A percentile compares a stretch with the other conserved stretches of the same genome.
phyloP scores from a whole-genome alignment of 2,797 vertebrate species.

The Anguilla marmorata region DNA sequence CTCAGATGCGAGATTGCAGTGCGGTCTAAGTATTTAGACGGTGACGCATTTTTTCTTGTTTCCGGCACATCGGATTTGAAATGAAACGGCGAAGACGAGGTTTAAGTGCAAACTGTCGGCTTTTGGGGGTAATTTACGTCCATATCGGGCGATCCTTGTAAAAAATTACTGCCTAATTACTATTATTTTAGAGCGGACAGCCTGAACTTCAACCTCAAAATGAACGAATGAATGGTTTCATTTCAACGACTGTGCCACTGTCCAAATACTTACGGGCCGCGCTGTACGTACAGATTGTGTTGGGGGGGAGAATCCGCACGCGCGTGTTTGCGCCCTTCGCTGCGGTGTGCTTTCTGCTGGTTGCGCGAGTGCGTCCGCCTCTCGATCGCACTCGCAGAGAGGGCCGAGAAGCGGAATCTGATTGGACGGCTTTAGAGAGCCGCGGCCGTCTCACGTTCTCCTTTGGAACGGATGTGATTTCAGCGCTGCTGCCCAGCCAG shows the following conservation, averaged over 20 bases:
- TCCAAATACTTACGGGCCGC: too few species aligned
- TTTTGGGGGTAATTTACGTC: too few species aligned
- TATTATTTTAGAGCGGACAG: too few species aligned
- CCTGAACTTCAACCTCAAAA: too few species aligned
- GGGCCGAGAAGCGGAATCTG: conserved; percentile 71
- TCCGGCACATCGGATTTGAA: too few species aligned
- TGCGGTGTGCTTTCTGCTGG: conserved; percentile 34
- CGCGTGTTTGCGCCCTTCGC: conserved; percentile 22
- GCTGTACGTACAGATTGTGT: neutral
- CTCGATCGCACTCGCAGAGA: conserved; percentile 59
- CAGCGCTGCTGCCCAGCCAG: conserved; percentile 57
- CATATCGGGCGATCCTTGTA: too few species aligned
- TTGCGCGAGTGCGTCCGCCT: neutral
- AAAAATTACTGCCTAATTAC: too few species aligned
- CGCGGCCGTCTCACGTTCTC: conserved; percentile 64
- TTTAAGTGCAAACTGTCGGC: too few species aligned
- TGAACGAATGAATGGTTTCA: too few species aligned
- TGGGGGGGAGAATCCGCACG: neutral
- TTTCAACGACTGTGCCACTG: too few species aligned
- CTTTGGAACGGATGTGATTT: conserved; percentile 62
- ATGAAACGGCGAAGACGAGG: too few species aligned
- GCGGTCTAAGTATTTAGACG: neutral
- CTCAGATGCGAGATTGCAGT: neutral
- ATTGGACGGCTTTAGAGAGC: conserved; percentile 73
- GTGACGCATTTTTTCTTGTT: too few species aligned